A percentile compares a stretch with the other conserved stretches of the same genome.
Conservation (phyloP, 1,140 invertebrate species). For the Bombus confusus region DNA sequence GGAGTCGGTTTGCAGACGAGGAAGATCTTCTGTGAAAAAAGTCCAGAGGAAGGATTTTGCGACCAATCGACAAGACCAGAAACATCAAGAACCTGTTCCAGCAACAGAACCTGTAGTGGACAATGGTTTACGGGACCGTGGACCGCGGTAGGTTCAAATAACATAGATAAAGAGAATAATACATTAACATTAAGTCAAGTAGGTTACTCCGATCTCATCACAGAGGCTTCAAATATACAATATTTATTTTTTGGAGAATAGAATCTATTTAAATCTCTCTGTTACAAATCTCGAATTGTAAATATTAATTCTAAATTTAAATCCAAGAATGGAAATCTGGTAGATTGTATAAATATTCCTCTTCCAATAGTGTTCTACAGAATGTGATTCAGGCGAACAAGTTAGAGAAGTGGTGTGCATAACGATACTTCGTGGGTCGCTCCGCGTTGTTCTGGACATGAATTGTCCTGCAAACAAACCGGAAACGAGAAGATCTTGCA, state of each 20-base stretch:
- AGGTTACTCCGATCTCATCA: neutral
- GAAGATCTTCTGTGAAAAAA: conserved; percentile 81
- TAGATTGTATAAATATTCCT: conserved; percentile 42
- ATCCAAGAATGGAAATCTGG: neutral
- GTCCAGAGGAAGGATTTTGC: conserved; percentile 77
- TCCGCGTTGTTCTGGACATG: conserved; percentile 78
- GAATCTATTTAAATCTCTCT: neutral
- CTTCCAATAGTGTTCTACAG: conserved; percentile 84
- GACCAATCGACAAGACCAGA: conserved; percentile 83
- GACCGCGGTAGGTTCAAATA: conserved; percentile 83
- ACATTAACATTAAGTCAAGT: neutral
- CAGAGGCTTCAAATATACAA: neutral
- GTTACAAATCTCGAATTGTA: neutral
- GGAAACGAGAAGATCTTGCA: conserved; percentile 78
- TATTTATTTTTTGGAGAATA: neutral
- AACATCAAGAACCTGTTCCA: conserved; percentile 84
- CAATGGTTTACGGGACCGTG: conserved; percentile 89
- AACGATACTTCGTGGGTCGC: conserved; percentile 74
- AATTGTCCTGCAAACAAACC: conserved; percentile 80
- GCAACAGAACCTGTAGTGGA: conserved; percentile 85
- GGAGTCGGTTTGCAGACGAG: conserved; percentile 79
- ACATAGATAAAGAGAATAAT: conserved; percentile 76
- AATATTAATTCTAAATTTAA: neutral
- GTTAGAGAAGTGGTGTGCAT: conserved; percentile 85
- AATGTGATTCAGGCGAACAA: conserved; percentile 85